phyloP scores from a whole-genome alignment of 2,113 vertebrate genomes.

The Marcusenius ussheri region DNA sequence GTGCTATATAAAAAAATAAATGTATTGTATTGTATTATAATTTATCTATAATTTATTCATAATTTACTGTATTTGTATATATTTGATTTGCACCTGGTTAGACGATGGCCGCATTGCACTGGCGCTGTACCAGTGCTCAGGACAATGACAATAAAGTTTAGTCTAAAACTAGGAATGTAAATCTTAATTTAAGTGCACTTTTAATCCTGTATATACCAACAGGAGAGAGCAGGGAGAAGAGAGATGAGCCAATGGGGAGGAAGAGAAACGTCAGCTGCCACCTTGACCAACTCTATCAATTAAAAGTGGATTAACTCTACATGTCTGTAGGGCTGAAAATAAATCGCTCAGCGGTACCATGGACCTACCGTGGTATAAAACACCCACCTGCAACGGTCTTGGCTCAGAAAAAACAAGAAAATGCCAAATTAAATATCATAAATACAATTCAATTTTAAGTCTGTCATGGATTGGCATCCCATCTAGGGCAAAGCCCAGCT shows the following conservation, averaged over 20 bases:
- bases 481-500: background rate
- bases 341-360: conserved; percentile 6
- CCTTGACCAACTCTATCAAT: conserved; percentile 23
- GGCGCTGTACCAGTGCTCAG: background rate
- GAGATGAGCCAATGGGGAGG: background rate
- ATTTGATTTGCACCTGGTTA: background rate
- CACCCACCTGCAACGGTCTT: background rate
- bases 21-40: background rate
- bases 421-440: background rate
- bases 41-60: background rate
- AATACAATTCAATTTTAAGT: background rate
- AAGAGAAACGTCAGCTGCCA: background rate
- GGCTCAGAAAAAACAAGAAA: background rate
- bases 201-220: background rate
- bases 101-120: background rate
- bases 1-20: no score
- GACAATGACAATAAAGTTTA: background rate
- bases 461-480: background rate
- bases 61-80: background rate
- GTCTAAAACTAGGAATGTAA: background rate
- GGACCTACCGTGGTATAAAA: background rate
- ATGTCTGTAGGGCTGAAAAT: conserved; percentile 20
- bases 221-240: background rate
- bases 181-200: background rate
- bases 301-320: conserved; percentile 30